Percentiles rank a stretch among this genome's conserved stretches.
Conservation (phyloP, 2,797 vertebrate genomes). For the Otolemur crassicaudatus region DNA sequence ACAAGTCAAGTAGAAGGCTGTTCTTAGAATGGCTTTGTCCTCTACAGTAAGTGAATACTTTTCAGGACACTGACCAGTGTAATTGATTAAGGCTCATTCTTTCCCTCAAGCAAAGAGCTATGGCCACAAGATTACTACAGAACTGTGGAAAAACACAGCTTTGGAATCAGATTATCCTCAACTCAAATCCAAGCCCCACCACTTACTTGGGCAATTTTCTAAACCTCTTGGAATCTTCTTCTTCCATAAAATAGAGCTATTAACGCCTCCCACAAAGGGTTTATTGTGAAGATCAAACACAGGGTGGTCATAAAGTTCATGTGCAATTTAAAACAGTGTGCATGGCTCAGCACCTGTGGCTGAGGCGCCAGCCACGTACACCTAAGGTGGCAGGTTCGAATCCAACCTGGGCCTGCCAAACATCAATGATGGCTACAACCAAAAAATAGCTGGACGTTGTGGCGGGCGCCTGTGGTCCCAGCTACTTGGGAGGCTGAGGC, state of each 20-base stretch:
- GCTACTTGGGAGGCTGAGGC: no score
- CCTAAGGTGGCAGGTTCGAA: no score
- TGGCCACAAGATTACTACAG: neutral
- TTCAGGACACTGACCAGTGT: slow-evolving; percentile 30
- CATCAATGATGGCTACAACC: no score
- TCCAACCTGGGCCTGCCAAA: no score
- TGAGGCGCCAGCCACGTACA: no score
- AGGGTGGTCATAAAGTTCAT: no score
- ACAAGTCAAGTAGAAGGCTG: slow-evolving; percentile 57
- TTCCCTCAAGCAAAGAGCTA: slow-evolving; percentile 20
- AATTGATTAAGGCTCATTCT: slow-evolving; percentile 20
- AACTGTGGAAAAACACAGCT: neutral
- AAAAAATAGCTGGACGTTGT: no score
- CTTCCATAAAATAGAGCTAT: slow-evolving; percentile 4
- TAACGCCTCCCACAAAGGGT: neutral
- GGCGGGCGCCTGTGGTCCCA: no score
- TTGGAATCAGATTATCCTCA: slow-evolving; percentile 1
- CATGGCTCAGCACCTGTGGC: no score
- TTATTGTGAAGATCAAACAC: neutral
- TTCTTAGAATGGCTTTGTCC: slow-evolving; percentile 56
- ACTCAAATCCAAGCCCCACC: slow-evolving; percentile 43
- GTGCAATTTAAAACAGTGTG: no score
- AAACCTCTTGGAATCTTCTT: slow-evolving; percentile 40
- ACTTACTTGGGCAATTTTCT: slow-evolving; percentile 6
- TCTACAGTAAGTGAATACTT: neutral